These are phyloP conservation scores for Eugnorisma glareosa DNA, from an alignment of 2,888 invertebrate species.

Conservation along the genomic window DNA sequence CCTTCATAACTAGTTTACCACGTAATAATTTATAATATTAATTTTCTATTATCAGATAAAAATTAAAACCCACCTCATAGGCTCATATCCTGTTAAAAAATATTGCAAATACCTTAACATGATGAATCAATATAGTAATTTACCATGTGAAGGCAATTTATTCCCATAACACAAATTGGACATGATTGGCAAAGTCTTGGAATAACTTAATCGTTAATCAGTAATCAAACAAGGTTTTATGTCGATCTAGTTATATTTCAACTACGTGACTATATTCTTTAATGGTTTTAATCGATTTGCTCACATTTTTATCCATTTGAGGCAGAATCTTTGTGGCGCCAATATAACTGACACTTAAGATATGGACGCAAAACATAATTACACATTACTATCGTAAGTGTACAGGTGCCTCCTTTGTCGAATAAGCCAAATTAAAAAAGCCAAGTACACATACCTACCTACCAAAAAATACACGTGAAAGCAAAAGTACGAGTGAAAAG, in stretches of 20 bases:
- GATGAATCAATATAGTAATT: background rate
- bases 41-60: constrained; percentile 1
- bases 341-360: constrained; percentile 38
- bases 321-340: constrained; percentile 24
- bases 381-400: constrained; percentile 20
- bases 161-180: constrained; percentile 15
- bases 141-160: constrained; percentile 11
- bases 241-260: background rate
- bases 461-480: constrained; percentile 65
- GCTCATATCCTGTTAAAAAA: constrained; percentile 1
- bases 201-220: constrained; percentile 17
- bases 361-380: constrained; percentile 32
- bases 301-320: constrained; percentile 21
- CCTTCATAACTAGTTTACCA: background rate
- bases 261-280: constrained; percentile 10
- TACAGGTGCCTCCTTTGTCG: background rate
- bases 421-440: background rate
- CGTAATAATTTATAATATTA: background rate
- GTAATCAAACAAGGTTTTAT: constrained; percentile 26
- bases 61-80: background rate
- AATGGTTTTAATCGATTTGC: constrained; percentile 11
- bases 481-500: constrained; percentile 72
- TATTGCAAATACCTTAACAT: background rate
- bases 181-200: constrained; percentile 32
- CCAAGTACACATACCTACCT: background rate